Conservation (phyloP, 2,113 vertebrate species). For the Amazona vittata region DNA sequence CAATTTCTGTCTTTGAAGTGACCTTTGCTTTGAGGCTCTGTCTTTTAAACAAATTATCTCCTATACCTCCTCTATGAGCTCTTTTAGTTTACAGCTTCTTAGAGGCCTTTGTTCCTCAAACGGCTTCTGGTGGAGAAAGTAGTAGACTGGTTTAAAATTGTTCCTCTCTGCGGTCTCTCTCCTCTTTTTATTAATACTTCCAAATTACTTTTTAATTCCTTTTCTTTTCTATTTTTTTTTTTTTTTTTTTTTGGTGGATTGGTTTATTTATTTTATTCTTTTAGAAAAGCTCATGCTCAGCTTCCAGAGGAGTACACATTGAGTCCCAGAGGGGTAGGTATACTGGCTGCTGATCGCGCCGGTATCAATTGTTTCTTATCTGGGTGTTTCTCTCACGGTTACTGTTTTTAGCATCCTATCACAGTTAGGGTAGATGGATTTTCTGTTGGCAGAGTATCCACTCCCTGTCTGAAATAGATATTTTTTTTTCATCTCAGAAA, state of each 20-base stretch:
- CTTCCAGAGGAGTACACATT: neutral
- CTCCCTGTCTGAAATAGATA: neutral
- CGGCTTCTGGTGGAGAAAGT: neutral
- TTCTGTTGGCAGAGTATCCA: neutral
- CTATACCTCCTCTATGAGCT: neutral
- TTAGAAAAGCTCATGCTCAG: neutral
- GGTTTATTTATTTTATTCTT: neutral
- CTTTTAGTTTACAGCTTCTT: conserved; percentile 29
- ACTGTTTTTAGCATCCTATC: neutral
- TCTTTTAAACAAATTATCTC: conserved; percentile 36
- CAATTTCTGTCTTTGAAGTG: conserved; percentile 20
- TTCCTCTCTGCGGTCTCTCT: neutral
- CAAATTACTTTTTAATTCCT: neutral
- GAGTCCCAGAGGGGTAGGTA: neutral
- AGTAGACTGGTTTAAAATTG: neutral
- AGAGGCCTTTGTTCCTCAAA: conserved; percentile 20
- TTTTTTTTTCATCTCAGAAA: neutral
- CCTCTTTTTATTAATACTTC: neutral
- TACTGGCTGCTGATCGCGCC: neutral
- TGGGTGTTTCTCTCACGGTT: neutral
- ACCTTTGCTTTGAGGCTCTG: conserved; percentile 32
- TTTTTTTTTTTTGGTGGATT: neutral
- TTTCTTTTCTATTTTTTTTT: neutral
- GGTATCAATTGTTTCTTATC: neutral
- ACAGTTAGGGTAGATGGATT: conserved; percentile 6